Conservation (phyloP, 2,113 vertebrate genomes). For the Actenoides hombroni region DNA sequence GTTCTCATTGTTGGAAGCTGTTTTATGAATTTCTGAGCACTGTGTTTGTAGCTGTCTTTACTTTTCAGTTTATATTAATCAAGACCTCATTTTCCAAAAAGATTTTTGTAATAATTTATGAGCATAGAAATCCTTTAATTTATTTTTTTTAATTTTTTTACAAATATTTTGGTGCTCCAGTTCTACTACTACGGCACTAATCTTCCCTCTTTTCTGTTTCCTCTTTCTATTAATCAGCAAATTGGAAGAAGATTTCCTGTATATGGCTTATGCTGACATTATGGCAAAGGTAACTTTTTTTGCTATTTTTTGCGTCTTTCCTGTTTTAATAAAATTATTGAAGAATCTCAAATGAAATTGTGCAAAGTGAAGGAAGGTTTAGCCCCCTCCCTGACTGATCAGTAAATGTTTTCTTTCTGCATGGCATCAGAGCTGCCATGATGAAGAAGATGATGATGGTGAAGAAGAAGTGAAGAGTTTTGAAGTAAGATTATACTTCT, state of each 20-base stretch:
- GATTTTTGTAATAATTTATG: neutral
- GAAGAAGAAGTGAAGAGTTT: constrained; percentile 95
- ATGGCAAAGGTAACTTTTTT: constrained; percentile 90
- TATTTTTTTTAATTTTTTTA: neutral
- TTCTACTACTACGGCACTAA: neutral
- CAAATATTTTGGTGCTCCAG: neutral
- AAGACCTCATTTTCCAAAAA: neutral
- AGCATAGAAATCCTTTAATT: neutral
- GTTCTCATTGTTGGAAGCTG: neutral
- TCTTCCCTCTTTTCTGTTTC: neutral
- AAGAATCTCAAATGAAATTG: neutral
- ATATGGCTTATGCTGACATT: constrained; percentile 98
- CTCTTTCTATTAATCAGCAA: constrained; percentile 79
- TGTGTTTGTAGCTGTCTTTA: neutral
- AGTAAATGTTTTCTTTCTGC: neutral
- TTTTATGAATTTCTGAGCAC: neutral
- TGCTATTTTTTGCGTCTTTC: neutral
- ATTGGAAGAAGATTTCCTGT: constrained; percentile 92
- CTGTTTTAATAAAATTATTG: neutral
- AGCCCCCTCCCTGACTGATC: neutral
- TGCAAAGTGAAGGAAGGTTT: neutral
- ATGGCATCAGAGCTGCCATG: constrained; percentile 88
- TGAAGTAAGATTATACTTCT: constrained; percentile 83
- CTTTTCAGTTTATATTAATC: neutral
- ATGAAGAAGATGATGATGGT: constrained; percentile 92